Base-by-base conservation (phyloP, 2,797 vertebrate species). In the Rhabdophis nuchalis region DNA sequence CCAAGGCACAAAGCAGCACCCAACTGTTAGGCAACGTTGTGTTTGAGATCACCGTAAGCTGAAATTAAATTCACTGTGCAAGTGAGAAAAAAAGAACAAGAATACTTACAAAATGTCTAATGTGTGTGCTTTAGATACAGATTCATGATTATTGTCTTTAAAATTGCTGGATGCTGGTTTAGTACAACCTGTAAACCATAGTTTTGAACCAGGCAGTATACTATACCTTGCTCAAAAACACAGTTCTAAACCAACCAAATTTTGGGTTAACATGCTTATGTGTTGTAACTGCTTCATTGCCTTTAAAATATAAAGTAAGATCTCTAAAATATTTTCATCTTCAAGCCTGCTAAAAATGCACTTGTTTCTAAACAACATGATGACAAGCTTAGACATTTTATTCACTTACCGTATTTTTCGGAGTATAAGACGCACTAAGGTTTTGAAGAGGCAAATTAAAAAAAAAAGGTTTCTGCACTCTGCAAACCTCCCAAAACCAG, bases 21-120 rank as follows among this genome's bases (percentile, higher is more conserved):
- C 36, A 86, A 32, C 1, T 94, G 92, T 82, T 92, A 95, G 85
- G 87, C 29, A 87, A 18, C 20, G 10, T 29, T 32, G 2, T 53
- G 89, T 86, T 82, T 61, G 60, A 61, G 25, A 64, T 91, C 91
- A 91, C 60, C 89, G 61, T 52, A 86, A 90, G 61, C 82, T 90
- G 57, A 18, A 94, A 92, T 52, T 32, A 85, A 64, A 36, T 56
- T 86, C 36, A 64, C 18, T n/a, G 23, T 72, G n/a, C 25, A 91
- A 93, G 54, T 85, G 87, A 12, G 60, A 16, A 72, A 86, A 68
- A 58, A 23, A 29, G 6, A 5, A 5, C 54, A 50, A 50, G 72
- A 53, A 27, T 72, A 85, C 82, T 92, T 53, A 92, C 13, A 82
- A 32, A 87, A 16, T 54, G 57, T 25, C n/a, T 82, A 91, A 46